Percentiles rank a stretch among this genome's conserved stretches.
Conservation (phyloP, 2,888 invertebrate species). For the Hydraecia micacea region DNA sequence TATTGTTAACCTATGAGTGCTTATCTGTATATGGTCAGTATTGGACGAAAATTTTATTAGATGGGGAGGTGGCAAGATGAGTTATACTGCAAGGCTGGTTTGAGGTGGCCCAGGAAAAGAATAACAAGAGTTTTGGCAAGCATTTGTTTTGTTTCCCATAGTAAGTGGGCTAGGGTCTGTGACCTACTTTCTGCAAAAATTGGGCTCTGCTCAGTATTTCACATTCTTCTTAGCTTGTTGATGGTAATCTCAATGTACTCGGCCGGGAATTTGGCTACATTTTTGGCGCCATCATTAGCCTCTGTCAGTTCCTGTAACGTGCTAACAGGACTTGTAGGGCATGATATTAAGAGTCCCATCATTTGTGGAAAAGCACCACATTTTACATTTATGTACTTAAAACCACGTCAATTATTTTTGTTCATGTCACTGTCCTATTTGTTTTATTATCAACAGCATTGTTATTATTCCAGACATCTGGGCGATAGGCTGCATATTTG, state of each 20-base stretch:
- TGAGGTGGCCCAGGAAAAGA: too few species aligned
- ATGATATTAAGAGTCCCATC: too few species aligned
- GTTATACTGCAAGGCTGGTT: neutral
- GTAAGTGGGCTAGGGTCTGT: neutral
- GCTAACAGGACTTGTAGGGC: neutral
- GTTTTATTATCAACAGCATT: neutral
- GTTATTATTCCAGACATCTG: slow-evolving; percentile 94
- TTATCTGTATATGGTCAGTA: too few species aligned
- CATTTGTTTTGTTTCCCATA: neutral
- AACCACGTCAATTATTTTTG: neutral
- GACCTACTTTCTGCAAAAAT: neutral
- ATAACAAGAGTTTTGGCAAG: neutral
- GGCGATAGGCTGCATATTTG: slow-evolving; percentile 99
- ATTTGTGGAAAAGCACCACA: too few species aligned
- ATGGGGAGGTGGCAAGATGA: too few species aligned
- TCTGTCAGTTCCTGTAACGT: neutral
- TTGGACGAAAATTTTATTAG: too few species aligned
- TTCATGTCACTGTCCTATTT: neutral
- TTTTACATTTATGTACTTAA: neutral
- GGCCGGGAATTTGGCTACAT: neutral
- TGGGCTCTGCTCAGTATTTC: neutral
- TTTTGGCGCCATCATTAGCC: neutral
- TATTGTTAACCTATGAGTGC: neutral
- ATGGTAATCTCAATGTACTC: neutral
- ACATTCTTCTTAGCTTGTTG: neutral